phyloP scores from a whole-genome alignment of 2,797 vertebrate genomes.

The Pteropus rufus region DNA sequence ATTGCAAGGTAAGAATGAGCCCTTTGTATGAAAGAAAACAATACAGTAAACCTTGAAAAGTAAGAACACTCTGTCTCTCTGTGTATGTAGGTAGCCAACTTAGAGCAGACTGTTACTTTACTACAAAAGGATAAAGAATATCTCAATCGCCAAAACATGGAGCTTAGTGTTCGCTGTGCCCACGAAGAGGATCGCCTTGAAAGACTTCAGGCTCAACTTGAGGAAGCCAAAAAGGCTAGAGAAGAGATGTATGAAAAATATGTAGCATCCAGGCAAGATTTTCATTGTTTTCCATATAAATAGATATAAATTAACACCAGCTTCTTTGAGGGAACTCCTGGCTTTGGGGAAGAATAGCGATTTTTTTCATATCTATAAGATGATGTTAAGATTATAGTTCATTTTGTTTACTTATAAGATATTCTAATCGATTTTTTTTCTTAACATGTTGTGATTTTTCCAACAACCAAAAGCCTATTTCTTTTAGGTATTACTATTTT shows the following conservation, averaged over 20 bases:
- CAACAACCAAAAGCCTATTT: not conserved
- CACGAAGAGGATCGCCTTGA: conserved; percentile 95
- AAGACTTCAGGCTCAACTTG: conserved; percentile 93
- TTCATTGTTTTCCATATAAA: not conserved
- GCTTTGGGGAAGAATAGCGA: not conserved
- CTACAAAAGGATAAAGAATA: conserved; percentile 99
- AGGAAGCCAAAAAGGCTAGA: conserved; percentile 93
- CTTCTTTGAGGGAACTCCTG: not conserved
- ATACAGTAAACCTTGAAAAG: not conserved
- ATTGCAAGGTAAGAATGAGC: not conserved
- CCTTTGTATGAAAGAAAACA: not conserved
- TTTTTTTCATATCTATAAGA: not conserved
- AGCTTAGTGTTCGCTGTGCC: conserved; percentile 93
- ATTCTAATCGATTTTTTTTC: not conserved
- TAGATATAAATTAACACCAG: not conserved
- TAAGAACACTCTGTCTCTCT: conserved; percentile 53
- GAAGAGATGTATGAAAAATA: conserved; percentile 98
- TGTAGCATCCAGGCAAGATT: conserved; percentile 90
- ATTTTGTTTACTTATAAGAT: conserved; percentile 14
- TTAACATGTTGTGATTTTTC: not conserved
- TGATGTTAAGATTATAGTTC: not conserved
- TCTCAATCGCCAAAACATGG: conserved; percentile 94
- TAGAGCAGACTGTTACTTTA: conserved; percentile 92
- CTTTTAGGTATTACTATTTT: not conserved
- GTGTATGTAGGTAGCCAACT: conserved; percentile 86